phyloP scores from a whole-genome alignment of 2,113 vertebrate species.

The Fukomys damarensis region DNA sequence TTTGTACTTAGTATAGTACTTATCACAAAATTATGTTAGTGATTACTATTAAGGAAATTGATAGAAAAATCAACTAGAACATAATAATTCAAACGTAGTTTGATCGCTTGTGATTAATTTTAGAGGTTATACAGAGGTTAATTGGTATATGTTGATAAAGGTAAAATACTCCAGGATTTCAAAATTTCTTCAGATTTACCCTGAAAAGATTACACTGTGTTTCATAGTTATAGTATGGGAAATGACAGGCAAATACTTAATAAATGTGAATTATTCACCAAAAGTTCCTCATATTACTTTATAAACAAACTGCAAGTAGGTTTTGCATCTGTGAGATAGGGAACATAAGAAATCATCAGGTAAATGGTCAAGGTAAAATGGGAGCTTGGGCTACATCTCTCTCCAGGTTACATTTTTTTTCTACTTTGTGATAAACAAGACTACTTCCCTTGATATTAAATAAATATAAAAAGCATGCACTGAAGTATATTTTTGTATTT shows the following conservation, averaged over 20 bases:
- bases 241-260: conserved; percentile 29
- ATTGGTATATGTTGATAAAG: neutral
- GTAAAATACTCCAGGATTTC: neutral
- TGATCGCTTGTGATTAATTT: neutral
- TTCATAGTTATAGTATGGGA: neutral
- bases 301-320: neutral
- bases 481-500: conserved; percentile 40
- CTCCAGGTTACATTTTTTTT: neutral
- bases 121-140: neutral
- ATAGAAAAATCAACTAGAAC: neutral
- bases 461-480: neutral
- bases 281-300: conserved; percentile 7
- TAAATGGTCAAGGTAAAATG: neutral
- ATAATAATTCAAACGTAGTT: neutral
- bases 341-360: neutral
- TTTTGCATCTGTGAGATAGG: neutral
- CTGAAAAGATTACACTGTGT: neutral
- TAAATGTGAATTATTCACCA: conserved; percentile 4
- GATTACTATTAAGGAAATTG: conserved; percentile 27
- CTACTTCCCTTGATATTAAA: neutral
- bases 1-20: neutral
- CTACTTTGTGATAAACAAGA: neutral
- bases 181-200: neutral
- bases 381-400: neutral
- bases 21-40: neutral